Evolutionary conservation across 2,888 invertebrate genomes (phyloP), one percentile per base, ranked within the genome.

Genomic region (Polia nebulosa): DNA sequence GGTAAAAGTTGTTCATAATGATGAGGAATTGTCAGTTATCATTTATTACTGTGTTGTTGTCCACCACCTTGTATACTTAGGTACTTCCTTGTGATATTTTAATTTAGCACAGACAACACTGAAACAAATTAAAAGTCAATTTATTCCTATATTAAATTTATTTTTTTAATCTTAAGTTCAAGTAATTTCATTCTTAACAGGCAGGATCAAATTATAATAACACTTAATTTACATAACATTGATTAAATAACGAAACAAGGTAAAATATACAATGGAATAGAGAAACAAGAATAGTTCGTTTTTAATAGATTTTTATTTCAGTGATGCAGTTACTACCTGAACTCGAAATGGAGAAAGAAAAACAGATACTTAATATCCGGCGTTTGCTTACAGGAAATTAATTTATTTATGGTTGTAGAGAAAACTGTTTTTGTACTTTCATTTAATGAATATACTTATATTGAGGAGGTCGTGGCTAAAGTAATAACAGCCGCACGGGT

Each of bases 311-410:
- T 52, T 75, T 68, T 58, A 56, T 57, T n/a, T 76, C 57, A 27
- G n/a, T 11, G 34, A 20, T 75, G 44, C 44, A 52, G 32, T 66
- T 67, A 11, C 6, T 25, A 27, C 41, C 1, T 36, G 39, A 1
- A 45, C 11, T 45, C 11, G 34, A 58, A 76, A 53, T 68, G 25
- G 36, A 52, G 27, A 36, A 41, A 76, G 52, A 45, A 68, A 45
- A 52, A 13, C n/a, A 32, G 22, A 34, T 20, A 53, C 53, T 15
- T 53, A 59, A 60, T 76, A 69, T 72, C 72, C 71, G 49, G 44
- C n/a, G 22, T 70, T 45, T 36, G 55, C 76, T n/a, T 8, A 55
- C 55, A 72, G 71, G 60, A 76, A 76, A 72, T 51, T 39, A 45
- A 36, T 72, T 72, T 49, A 4, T 49, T 27, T 27, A 17, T 49